Evolutionary conservation across 1,140 invertebrate species (phyloP).

Genomic region (Drosophila virilis): DNA sequence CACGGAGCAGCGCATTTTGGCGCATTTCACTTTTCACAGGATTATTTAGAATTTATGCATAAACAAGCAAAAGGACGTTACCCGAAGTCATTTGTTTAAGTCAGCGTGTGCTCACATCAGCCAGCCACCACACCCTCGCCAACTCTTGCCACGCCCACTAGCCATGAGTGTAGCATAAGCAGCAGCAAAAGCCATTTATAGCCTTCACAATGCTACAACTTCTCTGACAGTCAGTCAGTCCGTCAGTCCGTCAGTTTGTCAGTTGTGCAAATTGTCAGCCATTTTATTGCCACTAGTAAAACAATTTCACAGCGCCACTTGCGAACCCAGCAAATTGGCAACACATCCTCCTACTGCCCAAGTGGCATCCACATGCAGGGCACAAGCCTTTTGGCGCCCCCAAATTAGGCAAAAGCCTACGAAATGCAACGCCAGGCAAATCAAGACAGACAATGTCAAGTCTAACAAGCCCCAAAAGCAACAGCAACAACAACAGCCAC

Average conservation of each 20-base stretch:
- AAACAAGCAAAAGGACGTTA: constrained; percentile 67
- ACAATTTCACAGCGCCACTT: constrained; percentile 46
- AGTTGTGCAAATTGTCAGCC: constrained; percentile 17
- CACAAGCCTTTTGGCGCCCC: neutral
- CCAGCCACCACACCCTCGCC: neutral
- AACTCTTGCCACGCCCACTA: constrained; percentile 24
- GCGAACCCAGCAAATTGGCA: constrained; percentile 41
- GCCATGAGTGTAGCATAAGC: neutral
- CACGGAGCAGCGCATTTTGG: constrained; percentile 63
- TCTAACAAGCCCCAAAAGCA: constrained; percentile 21
- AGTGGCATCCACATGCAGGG: constrained; percentile 14
- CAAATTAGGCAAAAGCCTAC: constrained; percentile 41
- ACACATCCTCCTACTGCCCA: constrained; percentile 17
- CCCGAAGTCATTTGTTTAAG: constrained; percentile 80
- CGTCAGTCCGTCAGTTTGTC: constrained; percentile 32
- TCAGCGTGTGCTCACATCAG: constrained; percentile 56
- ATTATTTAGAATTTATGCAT: constrained; percentile 64
- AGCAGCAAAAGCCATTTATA: constrained; percentile 59
- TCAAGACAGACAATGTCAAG: constrained; percentile 46
- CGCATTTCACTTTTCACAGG: constrained; percentile 77
- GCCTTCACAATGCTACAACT: constrained; percentile 56
- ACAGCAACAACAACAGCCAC: constrained; percentile 3
- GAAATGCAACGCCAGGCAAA: constrained; percentile 24
- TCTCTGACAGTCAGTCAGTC: constrained; percentile 56
- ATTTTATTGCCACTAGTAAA: constrained; percentile 45